A percentile compares a stretch with the other conserved stretches of the same genome.
Evolutionary conservation across 2,888 invertebrate species (phyloP).

Genomic region (Orchesellides sinensis): DNA sequence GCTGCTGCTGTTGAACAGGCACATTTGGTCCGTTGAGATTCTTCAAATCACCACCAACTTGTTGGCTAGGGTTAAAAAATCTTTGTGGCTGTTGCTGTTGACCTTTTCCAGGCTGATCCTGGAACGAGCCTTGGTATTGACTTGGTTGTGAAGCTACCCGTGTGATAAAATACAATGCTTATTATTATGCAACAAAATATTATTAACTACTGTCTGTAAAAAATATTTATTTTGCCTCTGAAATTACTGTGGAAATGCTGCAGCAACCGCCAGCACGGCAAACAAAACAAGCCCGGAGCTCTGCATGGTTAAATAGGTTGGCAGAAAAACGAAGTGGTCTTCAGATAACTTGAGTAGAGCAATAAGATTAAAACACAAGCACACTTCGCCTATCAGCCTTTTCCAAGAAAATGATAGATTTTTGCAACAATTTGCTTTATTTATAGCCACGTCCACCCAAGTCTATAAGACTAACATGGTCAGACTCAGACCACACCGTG

Average conservation of each 20-base stretch:
- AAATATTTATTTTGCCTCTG: constrained; percentile 3
- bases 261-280: constrained; percentile 23
- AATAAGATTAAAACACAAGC: background rate
- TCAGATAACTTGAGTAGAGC: background rate
- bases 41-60: constrained; percentile 30
- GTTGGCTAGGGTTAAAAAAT: constrained; percentile 29
- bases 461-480: background rate
- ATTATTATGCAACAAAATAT: background rate
- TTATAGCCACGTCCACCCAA: constrained; percentile 37
- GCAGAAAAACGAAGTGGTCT: background rate
- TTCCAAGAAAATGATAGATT: constrained; percentile 27
- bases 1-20: background rate
- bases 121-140: constrained; percentile 39
- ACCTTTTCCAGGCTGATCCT: constrained; percentile 1
- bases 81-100: constrained; percentile 47
- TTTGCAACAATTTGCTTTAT: constrained; percentile 10
- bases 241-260: constrained; percentile 35
- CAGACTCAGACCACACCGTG: too few species aligned
- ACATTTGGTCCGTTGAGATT: background rate
- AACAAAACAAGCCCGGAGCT: constrained; percentile 3
- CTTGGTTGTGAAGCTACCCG: constrained; percentile 9
- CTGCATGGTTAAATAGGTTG: background rate
- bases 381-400: constrained; percentile 4
- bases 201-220: background rate
- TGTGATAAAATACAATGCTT: too few species aligned